These are phyloP conservation scores for Gnatocerus cornutus DNA, from an alignment of 2,888 invertebrate genomes.

Conservation along the genomic window DNA sequence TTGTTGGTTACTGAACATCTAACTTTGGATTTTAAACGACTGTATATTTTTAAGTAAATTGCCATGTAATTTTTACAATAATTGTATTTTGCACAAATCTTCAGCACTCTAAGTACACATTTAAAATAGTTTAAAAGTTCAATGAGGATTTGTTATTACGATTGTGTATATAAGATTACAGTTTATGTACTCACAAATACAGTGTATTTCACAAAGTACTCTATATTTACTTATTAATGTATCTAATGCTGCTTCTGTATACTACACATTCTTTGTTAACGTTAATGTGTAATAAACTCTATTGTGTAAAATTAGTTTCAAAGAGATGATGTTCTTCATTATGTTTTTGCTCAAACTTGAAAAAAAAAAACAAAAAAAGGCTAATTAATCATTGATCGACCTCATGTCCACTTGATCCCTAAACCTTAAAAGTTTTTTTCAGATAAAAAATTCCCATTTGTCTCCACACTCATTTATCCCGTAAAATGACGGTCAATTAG, in stretches of 20 bases:
- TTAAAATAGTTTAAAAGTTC: conserved; percentile 22
- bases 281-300: conserved; percentile 54
- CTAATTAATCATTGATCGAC: too few relatives aligned
- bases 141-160: conserved; percentile 36
- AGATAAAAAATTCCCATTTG: too few relatives aligned
- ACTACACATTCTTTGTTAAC: conserved; percentile 52
- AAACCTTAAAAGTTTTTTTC: too few relatives aligned
- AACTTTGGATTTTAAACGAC: conserved; percentile 40
- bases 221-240: conserved; percentile 50
- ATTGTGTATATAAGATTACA: conserved; percentile 41
- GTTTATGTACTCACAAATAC: conserved; percentile 45
- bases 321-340: not conserved
- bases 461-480: too few relatives aligned
- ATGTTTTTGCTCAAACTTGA: too few relatives aligned
- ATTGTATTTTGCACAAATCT: conserved; percentile 43
- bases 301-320: conserved; percentile 27
- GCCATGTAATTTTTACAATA: conserved; percentile 41
- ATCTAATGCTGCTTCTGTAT: conserved; percentile 54
- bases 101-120: conserved; percentile 44
- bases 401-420: too few relatives aligned
- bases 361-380: too few relatives aligned
- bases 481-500: too few relatives aligned
- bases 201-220: conserved; percentile 47
- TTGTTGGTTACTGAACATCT: conserved; percentile 33
- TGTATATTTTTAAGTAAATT: conserved; percentile 45